These are phyloP conservation scores for Aplysia californica DNA, from an alignment of 1,140 invertebrate genomes.

Conservation along the genomic window DNA sequence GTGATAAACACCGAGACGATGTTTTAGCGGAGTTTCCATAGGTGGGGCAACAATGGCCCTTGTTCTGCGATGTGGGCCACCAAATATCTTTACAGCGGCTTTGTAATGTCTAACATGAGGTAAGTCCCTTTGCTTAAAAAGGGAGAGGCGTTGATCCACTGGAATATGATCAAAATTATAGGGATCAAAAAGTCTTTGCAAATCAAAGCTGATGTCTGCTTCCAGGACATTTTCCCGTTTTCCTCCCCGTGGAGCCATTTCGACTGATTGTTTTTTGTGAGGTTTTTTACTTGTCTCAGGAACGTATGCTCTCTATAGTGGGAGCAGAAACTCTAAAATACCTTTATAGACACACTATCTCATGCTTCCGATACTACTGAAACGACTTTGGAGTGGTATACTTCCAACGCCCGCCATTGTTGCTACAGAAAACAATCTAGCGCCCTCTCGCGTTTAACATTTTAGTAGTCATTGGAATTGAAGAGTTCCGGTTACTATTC, in stretches of 20 bases:
- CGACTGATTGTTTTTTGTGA: neutral
- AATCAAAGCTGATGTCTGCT: slow-evolving; percentile 53
- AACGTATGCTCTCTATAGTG: neutral
- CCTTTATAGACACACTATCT: neutral
- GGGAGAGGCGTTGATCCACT: slow-evolving; percentile 49
- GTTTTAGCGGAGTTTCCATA: slow-evolving; percentile 58
- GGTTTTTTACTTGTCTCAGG: neutral
- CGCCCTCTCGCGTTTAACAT: neutral
- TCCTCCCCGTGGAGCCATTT: slow-evolving; percentile 10
- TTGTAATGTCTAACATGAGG: slow-evolving; percentile 60
- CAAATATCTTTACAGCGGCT: slow-evolving; percentile 62
- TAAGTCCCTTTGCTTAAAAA: slow-evolving; percentile 54
- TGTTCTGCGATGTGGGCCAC: slow-evolving; percentile 55
- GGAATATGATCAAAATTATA: slow-evolving; percentile 63
- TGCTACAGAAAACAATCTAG: slow-evolving; percentile 29
- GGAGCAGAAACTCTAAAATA: neutral
- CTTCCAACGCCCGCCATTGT: slow-evolving; percentile 1
- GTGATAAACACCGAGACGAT: slow-evolving; percentile 48
- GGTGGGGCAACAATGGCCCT: slow-evolving; percentile 54
- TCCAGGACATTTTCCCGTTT: slow-evolving; percentile 31
- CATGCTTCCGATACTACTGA: neutral
- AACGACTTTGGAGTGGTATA: neutral
- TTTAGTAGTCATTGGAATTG: neutral
- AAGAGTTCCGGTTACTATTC: neutral
- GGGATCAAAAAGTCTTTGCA: slow-evolving; percentile 60